Base-by-base conservation (phyloP, 2,888 invertebrate species). In the Eretmocerus hayati region DNA sequence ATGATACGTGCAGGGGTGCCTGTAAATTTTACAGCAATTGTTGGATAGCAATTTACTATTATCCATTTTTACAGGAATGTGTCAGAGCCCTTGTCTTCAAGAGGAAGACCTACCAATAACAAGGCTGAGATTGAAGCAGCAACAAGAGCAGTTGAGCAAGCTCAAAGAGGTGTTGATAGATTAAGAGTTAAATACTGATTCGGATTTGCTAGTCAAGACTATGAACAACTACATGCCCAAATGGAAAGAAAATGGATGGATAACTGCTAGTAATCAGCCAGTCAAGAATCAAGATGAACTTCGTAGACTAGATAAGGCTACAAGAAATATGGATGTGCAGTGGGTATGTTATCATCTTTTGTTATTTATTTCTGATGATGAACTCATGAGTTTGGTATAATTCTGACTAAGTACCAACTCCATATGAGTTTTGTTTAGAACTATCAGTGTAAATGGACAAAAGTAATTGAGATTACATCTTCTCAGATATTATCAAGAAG, bases 181-280 rank as follows among this genome's bases (percentile, higher is more conserved):
- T 23, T 33, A 26, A 38, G 19, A 33, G 35, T 39, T 13, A n/a
- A 8, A 43, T 49, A 44, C 38, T 16, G 32, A 49, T 33, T 31
- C 32, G 18, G n/a, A 23, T 30, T 23, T 45, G 9, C 15, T 39
- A 23, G 20, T 26, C 8, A 30, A 22, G 5, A 23, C 23, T 15
- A 22, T n/a, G 8, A 22, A 41, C 9, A 15, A 41, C 15, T 41
- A 16, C 23, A 41, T 41, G 41, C 23, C 41, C n/a, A 41, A 41
- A 9, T 41, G 41, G 41, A 26, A 41, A 26, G 2, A 41, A 41
- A 41, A 41, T 23, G 41, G 26, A 2, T 41, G 41, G 41, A 6
- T 5, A 2, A 26, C 41, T 5, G 4, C 26, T 15, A 16, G n/a
- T 26, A 19, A 19, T 5, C 5, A 26, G 15, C 30, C 41, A 16